Evolutionary conservation across 2,888 invertebrate species (phyloP), one percentile per base, ranked within the genome.

Genomic region (Dendrolimus pini): DNA sequence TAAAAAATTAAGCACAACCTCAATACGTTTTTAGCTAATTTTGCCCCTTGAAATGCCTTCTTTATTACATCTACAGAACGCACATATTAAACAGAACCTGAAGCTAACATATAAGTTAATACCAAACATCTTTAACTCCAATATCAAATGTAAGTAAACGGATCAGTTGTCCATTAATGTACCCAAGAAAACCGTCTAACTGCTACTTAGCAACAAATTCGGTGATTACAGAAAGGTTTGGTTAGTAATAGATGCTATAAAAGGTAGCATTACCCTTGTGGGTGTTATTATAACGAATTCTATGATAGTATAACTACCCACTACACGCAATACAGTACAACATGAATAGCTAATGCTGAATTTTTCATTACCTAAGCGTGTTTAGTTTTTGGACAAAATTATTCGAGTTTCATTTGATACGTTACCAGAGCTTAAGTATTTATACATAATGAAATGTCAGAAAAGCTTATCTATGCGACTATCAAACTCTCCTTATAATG

Each of bases 221-320:
- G 68, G 72, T 73, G 71, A 69, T 81, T 80, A 82, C 75, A 71
- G 68, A 69, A 66, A 73, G 72, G 71, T 80, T 77, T 77, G 77
- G 71, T 69, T 66, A 68, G 78, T 83, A 84, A 85, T 83, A 82
- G 81, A 73, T 68, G 74, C 75, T 65, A 78, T 82, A 80, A 82
- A 82, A 72, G 78, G 75, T 74, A 75, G 74, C 81, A 47, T 83
- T 71, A 72, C 77, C 75, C 76, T 65, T 63, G 65, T 66, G 63
- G 69, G 68, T 72, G 74, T 80, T 82, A 80, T 75, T 76, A 78
- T 79, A 79, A 78, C 77, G 72, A 80, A 82, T 80, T 78, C 70
- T 71, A 53, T 59, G 67, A 71, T 64, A 64, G 67, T 66, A 61
- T 69, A 73, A 72, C 68, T 69, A 66, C 69, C 61, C 59, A 58